A percentile compares a stretch with the other conserved stretches of the same genome.
phyloP scores from a whole-genome alignment of 2,888 invertebrate genomes.

The Pseudococcus jackbeardsleyi region DNA sequence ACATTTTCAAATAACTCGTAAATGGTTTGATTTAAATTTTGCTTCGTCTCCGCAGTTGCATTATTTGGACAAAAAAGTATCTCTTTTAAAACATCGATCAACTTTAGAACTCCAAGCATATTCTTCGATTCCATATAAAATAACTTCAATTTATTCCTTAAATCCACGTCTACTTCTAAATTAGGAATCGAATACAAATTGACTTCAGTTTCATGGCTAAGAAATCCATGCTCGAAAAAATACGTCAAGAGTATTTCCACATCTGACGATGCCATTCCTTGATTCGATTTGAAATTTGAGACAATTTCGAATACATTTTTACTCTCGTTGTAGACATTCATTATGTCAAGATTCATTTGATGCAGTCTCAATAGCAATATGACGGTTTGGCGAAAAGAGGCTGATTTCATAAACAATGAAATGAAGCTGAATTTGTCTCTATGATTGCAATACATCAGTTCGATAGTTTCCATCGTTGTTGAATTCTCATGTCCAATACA shows the following conservation, averaged over 20 bases:
- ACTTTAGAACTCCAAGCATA: not conserved
- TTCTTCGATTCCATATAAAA: constrained; percentile 1
- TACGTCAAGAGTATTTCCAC: not conserved
- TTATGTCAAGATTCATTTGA: not conserved
- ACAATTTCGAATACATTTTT: not conserved
- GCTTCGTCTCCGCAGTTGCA: not conserved
- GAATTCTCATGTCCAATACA: not conserved
- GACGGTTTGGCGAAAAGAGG: not conserved
- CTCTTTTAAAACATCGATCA: not conserved
- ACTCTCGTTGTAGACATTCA: not conserved
- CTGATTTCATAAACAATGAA: not conserved
- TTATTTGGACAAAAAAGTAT: not conserved
- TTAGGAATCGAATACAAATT: not conserved
- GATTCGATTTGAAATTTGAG: not conserved
- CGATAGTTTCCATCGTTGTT: not conserved
- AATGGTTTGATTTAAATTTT: not conserved
- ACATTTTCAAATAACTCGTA: not conserved
- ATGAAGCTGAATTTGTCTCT: not conserved
- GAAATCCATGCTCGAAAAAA: not conserved
- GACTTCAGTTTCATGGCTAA: not conserved
- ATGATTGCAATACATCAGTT: not conserved
- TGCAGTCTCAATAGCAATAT: not conserved
- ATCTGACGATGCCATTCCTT: not conserved
- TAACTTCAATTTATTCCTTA: not conserved
- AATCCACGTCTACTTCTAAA: not conserved